A percentile compares a stretch with the other conserved stretches of the same genome.
Evolutionary conservation across 2,113 vertebrate genomes (phyloP).

Genomic region (Phaethon lepturus): DNA sequence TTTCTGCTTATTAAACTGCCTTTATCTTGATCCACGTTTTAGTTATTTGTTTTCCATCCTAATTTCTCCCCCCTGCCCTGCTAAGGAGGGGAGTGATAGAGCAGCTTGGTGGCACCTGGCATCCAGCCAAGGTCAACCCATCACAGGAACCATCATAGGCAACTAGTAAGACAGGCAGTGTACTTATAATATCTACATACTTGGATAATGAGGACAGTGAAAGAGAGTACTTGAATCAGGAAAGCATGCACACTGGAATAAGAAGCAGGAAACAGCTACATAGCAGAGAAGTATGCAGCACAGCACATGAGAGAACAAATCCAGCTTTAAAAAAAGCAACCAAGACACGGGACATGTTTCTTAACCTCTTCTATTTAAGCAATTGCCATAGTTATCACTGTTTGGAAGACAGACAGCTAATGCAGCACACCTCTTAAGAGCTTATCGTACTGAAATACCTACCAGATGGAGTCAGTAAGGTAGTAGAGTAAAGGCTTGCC

Average conservation of each 20-base stretch:
- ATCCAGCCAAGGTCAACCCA: too few relatives aligned
- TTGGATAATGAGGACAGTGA: background rate
- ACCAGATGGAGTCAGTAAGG: background rate
- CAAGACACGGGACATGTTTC: background rate
- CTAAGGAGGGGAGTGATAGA: too few relatives aligned
- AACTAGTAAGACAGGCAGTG: background rate
- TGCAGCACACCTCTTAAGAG: background rate
- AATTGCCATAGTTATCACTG: background rate
- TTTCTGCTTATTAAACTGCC: too few relatives aligned
- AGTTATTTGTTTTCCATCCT: too few relatives aligned
- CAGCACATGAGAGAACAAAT: background rate
- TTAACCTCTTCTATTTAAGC: background rate
- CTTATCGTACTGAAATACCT: background rate
- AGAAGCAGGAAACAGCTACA: background rate
- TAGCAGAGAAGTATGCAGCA: background rate
- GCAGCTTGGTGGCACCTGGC: too few relatives aligned
- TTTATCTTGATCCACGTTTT: too few relatives aligned
- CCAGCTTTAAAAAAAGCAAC: background rate
- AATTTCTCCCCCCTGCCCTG: too few relatives aligned
- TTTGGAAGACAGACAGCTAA: background rate
- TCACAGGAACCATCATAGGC: background rate
- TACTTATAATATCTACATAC: background rate
- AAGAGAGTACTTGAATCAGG: background rate
- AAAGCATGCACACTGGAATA: background rate
- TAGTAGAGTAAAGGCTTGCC: background rate